Percentiles rank a stretch among this genome's conserved stretches.
phyloP scores from a whole-genome alignment of 2,113 vertebrate genomes.

The Pluvianellus socialis region DNA sequence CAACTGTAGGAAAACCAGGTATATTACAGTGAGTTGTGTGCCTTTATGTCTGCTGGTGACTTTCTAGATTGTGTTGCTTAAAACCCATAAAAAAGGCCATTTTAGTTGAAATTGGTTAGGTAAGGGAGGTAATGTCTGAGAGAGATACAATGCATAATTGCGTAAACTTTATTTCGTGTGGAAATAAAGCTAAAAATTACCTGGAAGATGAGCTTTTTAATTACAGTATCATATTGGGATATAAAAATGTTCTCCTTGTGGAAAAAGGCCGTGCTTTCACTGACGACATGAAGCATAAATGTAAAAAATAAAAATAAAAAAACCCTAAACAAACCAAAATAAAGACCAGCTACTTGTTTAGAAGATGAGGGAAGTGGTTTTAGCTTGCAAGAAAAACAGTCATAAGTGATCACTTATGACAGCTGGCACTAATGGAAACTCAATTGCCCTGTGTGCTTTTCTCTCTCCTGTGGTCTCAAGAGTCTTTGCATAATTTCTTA shows the following conservation, averaged over 20 bases:
- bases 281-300: not conserved
- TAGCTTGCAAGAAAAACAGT: not conserved
- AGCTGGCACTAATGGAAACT: not conserved
- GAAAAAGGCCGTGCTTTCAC: not conserved
- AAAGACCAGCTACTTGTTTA: not conserved
- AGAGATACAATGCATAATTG: not conserved
- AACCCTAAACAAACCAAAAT: not conserved
- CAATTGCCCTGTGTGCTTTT: not conserved
- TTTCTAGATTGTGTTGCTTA: not conserved
- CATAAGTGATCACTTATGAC: not conserved
- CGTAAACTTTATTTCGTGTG: not conserved
- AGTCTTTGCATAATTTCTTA: not conserved
- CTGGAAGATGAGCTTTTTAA: not conserved
- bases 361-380: not conserved
- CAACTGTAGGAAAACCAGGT: not conserved
- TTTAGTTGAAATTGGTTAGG: not conserved
- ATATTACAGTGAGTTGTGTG: not conserved
- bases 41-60: not conserved
- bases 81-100: not conserved
- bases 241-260: not conserved
- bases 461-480: not conserved
- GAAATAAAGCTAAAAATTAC: not conserved
- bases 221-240: not conserved
- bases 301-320: not conserved
- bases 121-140: not conserved